A percentile compares a stretch with the other conserved stretches of the same genome.
Conservation (phyloP, 1,140 invertebrate genomes). For the Megathymus violae region DNA sequence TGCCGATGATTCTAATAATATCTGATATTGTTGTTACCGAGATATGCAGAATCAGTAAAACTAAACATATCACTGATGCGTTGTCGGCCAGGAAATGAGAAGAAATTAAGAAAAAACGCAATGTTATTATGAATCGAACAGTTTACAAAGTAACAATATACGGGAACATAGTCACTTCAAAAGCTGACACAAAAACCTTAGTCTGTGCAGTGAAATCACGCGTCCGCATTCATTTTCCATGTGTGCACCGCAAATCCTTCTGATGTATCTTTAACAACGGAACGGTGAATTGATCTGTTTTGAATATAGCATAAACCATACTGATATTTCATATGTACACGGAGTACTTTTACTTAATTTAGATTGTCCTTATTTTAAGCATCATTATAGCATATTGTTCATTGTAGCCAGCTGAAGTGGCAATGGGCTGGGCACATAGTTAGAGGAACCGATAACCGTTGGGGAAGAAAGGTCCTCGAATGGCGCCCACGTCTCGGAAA, state of each 20-base stretch:
- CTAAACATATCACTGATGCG: no score
- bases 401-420: no score
- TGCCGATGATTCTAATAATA: no score
- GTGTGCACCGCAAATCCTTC: conserved; percentile 20
- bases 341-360: neutral
- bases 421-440: no score
- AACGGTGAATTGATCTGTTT: conserved; percentile 21
- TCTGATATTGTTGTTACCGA: no score
- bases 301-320: conserved; percentile 27
- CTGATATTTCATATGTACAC: conserved; percentile 1
- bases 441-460: no score
- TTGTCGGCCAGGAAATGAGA: no score
- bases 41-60: no score
- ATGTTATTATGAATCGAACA: neutral
- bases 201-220: conserved; percentile 27
- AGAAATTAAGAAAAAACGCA: no score
- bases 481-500: no score
- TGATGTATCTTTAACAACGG: conserved; percentile 24
- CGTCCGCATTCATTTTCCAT: conserved; percentile 25
- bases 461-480: no score
- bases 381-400: no score
- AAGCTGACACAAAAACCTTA: conserved; percentile 17
- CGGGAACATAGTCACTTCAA: conserved; percentile 14
- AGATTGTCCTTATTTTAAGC: neutral
- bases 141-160: conserved; percentile 1